Evolutionary conservation across 37 sponge, comb jelly and placozoan species (phyloP).

Genomic region (Halichondria panicea): DNA sequence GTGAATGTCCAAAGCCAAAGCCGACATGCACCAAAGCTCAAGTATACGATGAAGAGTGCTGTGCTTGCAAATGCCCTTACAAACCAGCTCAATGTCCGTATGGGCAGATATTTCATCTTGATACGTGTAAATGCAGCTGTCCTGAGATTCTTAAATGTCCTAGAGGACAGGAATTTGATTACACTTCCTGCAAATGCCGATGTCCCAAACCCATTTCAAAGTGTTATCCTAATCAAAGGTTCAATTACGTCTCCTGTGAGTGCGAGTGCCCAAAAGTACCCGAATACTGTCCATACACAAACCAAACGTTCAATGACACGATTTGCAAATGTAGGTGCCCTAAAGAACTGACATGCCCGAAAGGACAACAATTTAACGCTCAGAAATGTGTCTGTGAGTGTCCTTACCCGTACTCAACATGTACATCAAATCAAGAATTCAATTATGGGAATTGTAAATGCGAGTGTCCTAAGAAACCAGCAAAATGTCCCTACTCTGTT

Average conservation of each 20-base stretch:
- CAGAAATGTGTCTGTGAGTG: constrained; percentile 29
- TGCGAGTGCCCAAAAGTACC: not conserved
- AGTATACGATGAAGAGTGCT: not conserved
- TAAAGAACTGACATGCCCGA: not conserved
- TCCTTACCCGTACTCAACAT: not conserved
- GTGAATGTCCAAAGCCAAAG: constrained; percentile 13
- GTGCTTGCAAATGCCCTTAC: constrained; percentile 13
- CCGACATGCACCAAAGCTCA: not conserved
- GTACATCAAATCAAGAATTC: not conserved
- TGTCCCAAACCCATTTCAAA: not conserved
- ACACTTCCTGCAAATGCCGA: constrained; percentile 14
- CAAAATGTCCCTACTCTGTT: not conserved
- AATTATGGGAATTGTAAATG: constrained; percentile 29
- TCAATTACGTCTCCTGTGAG: constrained; percentile 1
- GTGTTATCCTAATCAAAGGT: not conserved
- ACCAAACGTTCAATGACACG: not conserved
- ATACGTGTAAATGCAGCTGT: constrained; percentile 34
- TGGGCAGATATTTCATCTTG: constrained; percentile 13
- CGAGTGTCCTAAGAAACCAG: not conserved
- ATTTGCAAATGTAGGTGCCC: constrained; percentile 15
- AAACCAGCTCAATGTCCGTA: not conserved
- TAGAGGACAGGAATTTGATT: constrained; percentile 1
- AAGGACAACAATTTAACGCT: not conserved
- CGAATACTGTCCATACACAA: not conserved
- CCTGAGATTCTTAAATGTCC: not conserved